Conservation (phyloP, 1,140 invertebrate genomes). For the Pteromalus puparum region DNA sequence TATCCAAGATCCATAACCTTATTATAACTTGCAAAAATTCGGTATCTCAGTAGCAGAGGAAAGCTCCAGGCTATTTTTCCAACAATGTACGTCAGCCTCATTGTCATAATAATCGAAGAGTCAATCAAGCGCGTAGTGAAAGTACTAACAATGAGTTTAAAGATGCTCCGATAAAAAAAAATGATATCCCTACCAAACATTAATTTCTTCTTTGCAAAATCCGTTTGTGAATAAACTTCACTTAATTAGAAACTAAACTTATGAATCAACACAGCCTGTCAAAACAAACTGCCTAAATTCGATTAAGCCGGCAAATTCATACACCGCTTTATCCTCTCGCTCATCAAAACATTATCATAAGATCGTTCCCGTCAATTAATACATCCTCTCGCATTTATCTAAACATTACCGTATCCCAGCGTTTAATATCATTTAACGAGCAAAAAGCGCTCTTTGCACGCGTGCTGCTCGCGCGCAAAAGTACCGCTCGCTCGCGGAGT, state of each 20-base stretch:
- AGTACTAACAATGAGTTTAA: conserved; percentile 12
- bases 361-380: background rate
- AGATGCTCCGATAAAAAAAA: background rate
- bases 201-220: too few relatives aligned
- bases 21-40: background rate
- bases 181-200: background rate
- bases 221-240: too few relatives aligned
- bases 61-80: background rate
- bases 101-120: conserved; percentile 9
- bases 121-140: background rate
- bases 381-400: background rate
- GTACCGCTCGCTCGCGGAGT: background rate
- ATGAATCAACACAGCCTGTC: too few relatives aligned
- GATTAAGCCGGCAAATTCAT: too few relatives aligned
- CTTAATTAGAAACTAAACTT: too few relatives aligned
- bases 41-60: background rate
- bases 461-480: background rate
- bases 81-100: background rate
- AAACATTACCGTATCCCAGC: background rate
- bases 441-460: background rate
- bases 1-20: too few relatives aligned
- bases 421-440: conserved; percentile 2
- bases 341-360: background rate
- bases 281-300: too few relatives aligned
- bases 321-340: too few relatives aligned